phyloP scores from a whole-genome alignment of 2,888 invertebrate species.

The Lissonota sp. region DNA sequence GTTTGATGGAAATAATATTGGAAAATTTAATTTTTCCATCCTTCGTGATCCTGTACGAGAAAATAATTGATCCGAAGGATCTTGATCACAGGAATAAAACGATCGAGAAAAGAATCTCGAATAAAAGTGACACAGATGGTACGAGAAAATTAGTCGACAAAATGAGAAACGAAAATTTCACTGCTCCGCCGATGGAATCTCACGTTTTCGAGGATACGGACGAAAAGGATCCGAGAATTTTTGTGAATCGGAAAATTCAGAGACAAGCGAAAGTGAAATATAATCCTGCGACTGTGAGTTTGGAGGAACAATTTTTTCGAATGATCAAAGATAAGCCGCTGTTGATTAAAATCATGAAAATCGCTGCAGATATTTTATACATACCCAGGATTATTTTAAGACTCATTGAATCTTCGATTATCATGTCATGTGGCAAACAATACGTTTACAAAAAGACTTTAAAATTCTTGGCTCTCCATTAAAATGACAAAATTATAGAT shows the following conservation, averaged over 20 bases:
- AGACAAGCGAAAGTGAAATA: slow-evolving; percentile 4
- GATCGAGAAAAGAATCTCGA: background rate
- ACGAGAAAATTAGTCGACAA: no score
- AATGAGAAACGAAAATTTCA: no score
- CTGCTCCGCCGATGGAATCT: no score
- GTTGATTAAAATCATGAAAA: slow-evolving; percentile 54
- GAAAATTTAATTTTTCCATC: slow-evolving; percentile 2
- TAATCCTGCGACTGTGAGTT: background rate
- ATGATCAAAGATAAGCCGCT: slow-evolving; percentile 36
- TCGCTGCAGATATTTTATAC: slow-evolving; percentile 59
- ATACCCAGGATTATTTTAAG: slow-evolving; percentile 57
- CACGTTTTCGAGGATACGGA: background rate
- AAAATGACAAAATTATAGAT: background rate
- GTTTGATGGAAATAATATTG: background rate
- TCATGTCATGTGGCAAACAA: slow-evolving; percentile 67
- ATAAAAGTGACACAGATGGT: background rate
- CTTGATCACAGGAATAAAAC: background rate
- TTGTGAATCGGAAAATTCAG: slow-evolving; percentile 2
- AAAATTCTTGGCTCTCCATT: slow-evolving; percentile 67
- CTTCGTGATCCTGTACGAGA: slow-evolving; percentile 15
- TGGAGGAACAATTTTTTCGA: slow-evolving; percentile 45
- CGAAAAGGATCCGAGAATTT: slow-evolving; percentile 6
- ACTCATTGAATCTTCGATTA: slow-evolving; percentile 65
- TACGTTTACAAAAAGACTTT: slow-evolving; percentile 64
- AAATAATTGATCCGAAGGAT: background rate